Evolutionary conservation across 92 coral and sea anemone species (phyloP), one percentile per base, ranked within the genome.

Genomic region (Umimayanthus chanpuru): DNA sequence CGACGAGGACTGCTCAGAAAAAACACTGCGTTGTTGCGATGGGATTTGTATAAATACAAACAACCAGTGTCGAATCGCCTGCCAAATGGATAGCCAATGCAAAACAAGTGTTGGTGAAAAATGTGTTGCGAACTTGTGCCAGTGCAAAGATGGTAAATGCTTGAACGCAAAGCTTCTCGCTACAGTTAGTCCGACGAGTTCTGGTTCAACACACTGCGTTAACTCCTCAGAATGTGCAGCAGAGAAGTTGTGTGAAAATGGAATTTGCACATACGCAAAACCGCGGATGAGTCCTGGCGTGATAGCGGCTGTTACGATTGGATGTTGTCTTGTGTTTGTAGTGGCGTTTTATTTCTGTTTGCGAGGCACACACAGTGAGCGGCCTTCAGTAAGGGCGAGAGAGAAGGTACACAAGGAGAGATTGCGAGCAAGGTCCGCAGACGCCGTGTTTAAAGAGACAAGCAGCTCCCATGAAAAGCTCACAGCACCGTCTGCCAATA

Each of bases 261-360:
- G 87, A 83, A 18, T 70, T 71, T 83, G 87, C 50, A 21, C 28
- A 47, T 25, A 83, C 61, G 66, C 26, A 28, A 70, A 70, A 38
- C 67, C 49, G 7, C 87, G 79, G 1, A 11, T 83, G 41, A 83
- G 77, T 7, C 9, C 65, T 25, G 87, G 87, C 20, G 77, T 83
- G 3, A 70, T 83, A 25, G 87, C 87, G 12, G 87, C 78, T 36
- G 87, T 83, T n/a, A 25, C 87, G 23, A 83, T 83, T 14, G 87
- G 87, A 10, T 83, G 87, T 6, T 83, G 87, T n/a, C 77, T 83
- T 11, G 87, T 83, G 1, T 83, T 83, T 41, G 87, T 71, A 29
- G 74, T 64, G 5, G 30, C 77, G 5, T 83, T 83, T 72, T 83
- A 83, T 68, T 83, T 83, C 38, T 83, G 87, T 44, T 16, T 83